These are phyloP conservation scores for Eristalinus sepulchralis DNA, from an alignment of 2,888 invertebrate species.

Conservation along the genomic window DNA sequence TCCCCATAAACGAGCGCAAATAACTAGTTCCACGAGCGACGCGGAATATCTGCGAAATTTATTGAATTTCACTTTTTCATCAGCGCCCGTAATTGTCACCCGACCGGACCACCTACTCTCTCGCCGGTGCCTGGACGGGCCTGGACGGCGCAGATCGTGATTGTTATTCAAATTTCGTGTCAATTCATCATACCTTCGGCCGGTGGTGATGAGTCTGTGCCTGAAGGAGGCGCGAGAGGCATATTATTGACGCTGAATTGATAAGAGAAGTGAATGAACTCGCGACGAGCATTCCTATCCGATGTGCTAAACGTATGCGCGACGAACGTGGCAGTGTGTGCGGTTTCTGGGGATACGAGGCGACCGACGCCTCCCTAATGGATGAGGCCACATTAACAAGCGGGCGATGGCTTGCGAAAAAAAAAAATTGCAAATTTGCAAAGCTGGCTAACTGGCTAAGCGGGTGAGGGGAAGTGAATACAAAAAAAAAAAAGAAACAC, in stretches of 20 bases:
- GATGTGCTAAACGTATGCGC: not conserved
- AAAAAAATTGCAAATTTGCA: not conserved
- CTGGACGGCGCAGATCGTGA: not conserved
- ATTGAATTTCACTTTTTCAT: slow-evolving; percentile 16
- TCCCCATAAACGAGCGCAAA: slow-evolving; percentile 3
- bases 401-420: not conserved
- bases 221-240: not conserved
- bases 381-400: not conserved
- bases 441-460: not conserved
- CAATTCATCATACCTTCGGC: not conserved
- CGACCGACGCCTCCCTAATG: not conserved
- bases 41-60: slow-evolving; percentile 3
- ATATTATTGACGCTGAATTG: not conserved
- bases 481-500: not conserved
- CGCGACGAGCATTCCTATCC: not conserved
- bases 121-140: not conserved
- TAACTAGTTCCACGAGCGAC: not conserved
- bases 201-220: not conserved
- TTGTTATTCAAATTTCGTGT: not conserved
- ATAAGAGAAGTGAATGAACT: not conserved
- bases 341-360: not conserved
- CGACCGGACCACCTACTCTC: slow-evolving; percentile 7
- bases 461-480: not conserved
- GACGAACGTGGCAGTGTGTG: not conserved
- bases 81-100: not conserved